Base-by-base conservation (phyloP, 2,113 vertebrate species). In the Empidonax traillii region DNA sequence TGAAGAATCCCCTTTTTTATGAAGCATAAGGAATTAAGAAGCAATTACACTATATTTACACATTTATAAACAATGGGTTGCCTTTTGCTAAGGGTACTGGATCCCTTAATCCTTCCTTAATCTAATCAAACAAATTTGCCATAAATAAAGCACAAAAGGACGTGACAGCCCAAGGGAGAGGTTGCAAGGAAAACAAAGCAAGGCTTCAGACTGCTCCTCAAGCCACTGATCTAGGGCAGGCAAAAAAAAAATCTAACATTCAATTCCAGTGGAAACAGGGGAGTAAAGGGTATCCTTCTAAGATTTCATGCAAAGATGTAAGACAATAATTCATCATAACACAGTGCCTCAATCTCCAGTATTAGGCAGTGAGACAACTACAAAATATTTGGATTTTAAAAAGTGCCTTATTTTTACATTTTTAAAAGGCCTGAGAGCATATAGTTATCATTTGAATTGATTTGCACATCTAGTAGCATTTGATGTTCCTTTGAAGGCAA, bases 111-210 rank as follows among this genome's bases (percentile, higher is more conserved):
- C 79, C 65, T 83, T 77, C 28, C 33, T 90, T 81, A 96, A 94
- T 89, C 93, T 92, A 95, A 96, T 92, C 88, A 96, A 92, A 90
- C 56, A 95, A 92, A 62, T 27, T 58, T 33, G 51, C 52, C 89
- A 90, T 46, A 87, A 91, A 91, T 65, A 85, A 91, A 90, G 46
- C 61, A 93, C 61, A 94, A 87, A 92, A 72, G 16, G 82, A 94
- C 78, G n/a, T 0, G 1, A 61, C 62, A 92, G 76, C 35, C 53
- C 61, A 88, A 84, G 43, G 58, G 24, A 83, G 55, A 94, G 63
- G 39, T 18, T 62, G 33, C 44, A 72, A 79, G 51, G 43, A 59
- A 88, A 95, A 92, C 35, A 81, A 81, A 76, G 49, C 35, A 75
- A 71, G 8, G 7, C 22, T 65, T 85, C 44, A 71, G 39, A 43